Base-by-base conservation (phyloP, 2,113 vertebrate genomes). In the Hipposideros armiger region DNA sequence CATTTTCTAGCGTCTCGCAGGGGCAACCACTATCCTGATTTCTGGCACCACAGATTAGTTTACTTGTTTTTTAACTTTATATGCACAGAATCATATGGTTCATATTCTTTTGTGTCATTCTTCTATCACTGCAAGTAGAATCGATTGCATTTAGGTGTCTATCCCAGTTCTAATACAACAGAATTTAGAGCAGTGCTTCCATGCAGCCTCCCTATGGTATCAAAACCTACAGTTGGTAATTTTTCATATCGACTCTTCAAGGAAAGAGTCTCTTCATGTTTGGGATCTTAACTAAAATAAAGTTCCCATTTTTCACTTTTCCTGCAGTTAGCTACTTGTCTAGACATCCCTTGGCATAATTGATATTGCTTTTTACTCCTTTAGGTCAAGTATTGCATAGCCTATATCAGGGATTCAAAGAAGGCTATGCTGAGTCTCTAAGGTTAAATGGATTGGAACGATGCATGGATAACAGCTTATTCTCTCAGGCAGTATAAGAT, bases 161-260 rank as follows among this genome's bases (percentile, higher is more conserved):
- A 15, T 32, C 2, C 6, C 16, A 64, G 16, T 45, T 67, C 11
- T 52, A 6, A 70, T 1, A 22, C 2, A 86, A 28, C 16, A 22
- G 7, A n/a, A 56, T 7, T 30, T 47, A n/a, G 32, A 8, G 24
- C 19, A 4, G 4, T 19, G 5, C 5, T 58, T 0, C 7, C 5
- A 2, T 20, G 7, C 16, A 28, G 7, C 16, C 40, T 14, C 13
- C 3, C n/a, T n/a, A 1, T 13, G 16, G 81, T 52, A 13, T n/a
- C n/a, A 45, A 0, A 19, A 8, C 24, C 80, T 40, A 50, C 73
- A 62, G 24, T 8, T 3, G 1, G 14, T 20, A 15, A 6, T 2
- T 8, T 24, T 50, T 36, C 42, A 62, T 73, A 4, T 32, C 5
- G 30, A 40, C 6, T 73, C 19, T 77, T 69, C 11, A 56, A 91